Base-by-base conservation (phyloP, 92 coral and sea anemone genomes). In the Montipora capitata region DNA sequence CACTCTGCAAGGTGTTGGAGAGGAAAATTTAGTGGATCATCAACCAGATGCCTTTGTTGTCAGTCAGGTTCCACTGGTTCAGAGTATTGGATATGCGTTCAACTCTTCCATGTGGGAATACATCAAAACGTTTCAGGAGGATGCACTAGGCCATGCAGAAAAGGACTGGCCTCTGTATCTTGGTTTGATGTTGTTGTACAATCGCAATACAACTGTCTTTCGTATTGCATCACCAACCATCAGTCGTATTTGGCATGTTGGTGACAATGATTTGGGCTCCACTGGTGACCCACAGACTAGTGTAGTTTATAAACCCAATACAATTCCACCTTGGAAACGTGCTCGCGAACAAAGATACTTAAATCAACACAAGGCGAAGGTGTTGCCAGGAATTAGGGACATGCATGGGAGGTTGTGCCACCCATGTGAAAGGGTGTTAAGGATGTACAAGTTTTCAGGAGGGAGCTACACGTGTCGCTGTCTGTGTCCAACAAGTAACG, bases 191-290 rank as follows among this genome's bases (percentile, higher is more conserved):
- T 87, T 97, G 7, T 82, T 95, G 70, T 95, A 93, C 72, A 93
- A 95, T 85, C 89, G 95, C n/a, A 95, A 95, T 85, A 92, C 92
- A 18, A 95, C 98, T 5, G 95, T 95, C 18, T 16, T 84, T 10
- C 93, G 87, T 65, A 91, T 95, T 85, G 98, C 92, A 8, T 93
- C 96, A 0, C 99, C 99, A 14, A 97, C 98, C 35, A 92, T 95
- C 74, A 95, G 99, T 78, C 95, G 99, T 44, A 93, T 97, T 66
- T 97, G 99, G 99, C 99, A 97, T 88, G 94, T 97, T 10, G 99
- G 99, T 7, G 96, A 91, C 10, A 93, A 84, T 67, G 90, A 89
- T 59, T 52, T 88, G 16, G 73, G 86, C 2, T 78, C 94, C 0
- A 85, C 88, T 3, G 75, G 41, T 15, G 93, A 90, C 39, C 81